These are phyloP conservation scores for Ridgeia piscesae DNA, from an alignment of 1,140 invertebrate species.

Conservation along the genomic window DNA sequence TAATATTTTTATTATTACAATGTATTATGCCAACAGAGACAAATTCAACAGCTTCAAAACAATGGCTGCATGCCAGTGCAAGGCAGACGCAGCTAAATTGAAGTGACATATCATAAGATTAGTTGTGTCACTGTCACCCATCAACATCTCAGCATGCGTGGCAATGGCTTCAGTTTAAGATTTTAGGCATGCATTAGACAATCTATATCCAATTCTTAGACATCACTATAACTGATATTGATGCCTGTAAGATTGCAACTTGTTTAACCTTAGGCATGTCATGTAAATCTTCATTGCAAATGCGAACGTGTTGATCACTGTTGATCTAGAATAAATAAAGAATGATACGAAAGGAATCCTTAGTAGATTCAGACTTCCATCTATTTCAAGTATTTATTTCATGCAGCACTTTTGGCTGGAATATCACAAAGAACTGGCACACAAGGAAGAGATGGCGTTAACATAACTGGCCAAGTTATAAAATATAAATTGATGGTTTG, in stretches of 20 bases:
- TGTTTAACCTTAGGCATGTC: neutral
- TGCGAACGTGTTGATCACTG: neutral
- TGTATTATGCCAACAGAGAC: too few relatives aligned
- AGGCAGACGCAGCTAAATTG: neutral
- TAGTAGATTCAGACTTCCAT: neutral
- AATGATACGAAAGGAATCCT: neutral
- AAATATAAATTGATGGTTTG: too few relatives aligned
- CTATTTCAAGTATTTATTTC: neutral
- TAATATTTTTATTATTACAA: neutral
- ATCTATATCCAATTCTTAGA: constrained; percentile 1
- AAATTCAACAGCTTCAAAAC: neutral
- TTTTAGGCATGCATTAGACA: constrained; percentile 5
- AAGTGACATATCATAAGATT: neutral
- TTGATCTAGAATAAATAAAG: neutral
- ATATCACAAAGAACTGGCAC: neutral
- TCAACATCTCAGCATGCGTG: neutral
- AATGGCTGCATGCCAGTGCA: neutral
- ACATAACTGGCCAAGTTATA: neutral
- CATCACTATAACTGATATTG: neutral
- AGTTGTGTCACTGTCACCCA: neutral
- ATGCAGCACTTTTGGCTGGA: neutral
- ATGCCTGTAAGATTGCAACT: neutral
- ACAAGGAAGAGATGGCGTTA: neutral
- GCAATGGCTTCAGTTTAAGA: neutral
- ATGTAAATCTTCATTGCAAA: constrained; percentile 1